Evolutionary conservation across 2,888 invertebrate genomes (phyloP), one percentile per base, ranked within the genome.

Genomic region (Drosophila pseudotalamancana): DNA sequence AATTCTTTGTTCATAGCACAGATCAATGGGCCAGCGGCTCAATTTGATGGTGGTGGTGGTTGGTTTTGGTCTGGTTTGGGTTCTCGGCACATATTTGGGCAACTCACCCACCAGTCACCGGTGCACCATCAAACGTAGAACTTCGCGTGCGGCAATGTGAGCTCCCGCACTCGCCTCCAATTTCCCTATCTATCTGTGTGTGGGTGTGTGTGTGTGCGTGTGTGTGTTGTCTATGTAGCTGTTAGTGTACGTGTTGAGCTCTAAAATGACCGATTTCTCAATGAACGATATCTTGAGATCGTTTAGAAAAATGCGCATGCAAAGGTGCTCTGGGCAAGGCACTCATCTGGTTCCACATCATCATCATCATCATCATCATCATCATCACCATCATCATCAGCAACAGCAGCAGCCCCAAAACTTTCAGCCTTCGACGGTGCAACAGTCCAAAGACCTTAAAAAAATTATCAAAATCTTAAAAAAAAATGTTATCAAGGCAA

Each of bases 61-160:
- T 54, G 35, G 11, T 43, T 51, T 56, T 34, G 32, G 32, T 51
- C 57, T 18, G 40, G 49, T 63, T 65, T 69, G 69, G 86, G 88
- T 86, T 87, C 74, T 69, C 69, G 70, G 77, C 72, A 57, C 71
- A 78, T 60, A 77, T 88, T 89, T 81, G 65, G 87, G 82, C 81
- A 82, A 81, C 87, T 87, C 89, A 88, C 83, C 87, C 90, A 87
- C 86, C 90, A 91, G 91, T 91, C 89, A 86, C 75, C 76, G 67
- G 65, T 67, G 79, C 79, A 84, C 85, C 81, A 82, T 80, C 88
- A 76, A 84, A 74, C 86, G 72, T 72, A 77, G 59, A 88, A 77
- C 89, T 77, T 79, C 79, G 77, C 34, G 61, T 50, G 61, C 82
- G 83, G 78, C 76, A 75, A 79, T 85, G 86, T 85, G 62, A 78